These are phyloP conservation scores for Apodemus agrarius DNA, from an alignment of 2,797 vertebrate species.

Conservation along the genomic window DNA sequence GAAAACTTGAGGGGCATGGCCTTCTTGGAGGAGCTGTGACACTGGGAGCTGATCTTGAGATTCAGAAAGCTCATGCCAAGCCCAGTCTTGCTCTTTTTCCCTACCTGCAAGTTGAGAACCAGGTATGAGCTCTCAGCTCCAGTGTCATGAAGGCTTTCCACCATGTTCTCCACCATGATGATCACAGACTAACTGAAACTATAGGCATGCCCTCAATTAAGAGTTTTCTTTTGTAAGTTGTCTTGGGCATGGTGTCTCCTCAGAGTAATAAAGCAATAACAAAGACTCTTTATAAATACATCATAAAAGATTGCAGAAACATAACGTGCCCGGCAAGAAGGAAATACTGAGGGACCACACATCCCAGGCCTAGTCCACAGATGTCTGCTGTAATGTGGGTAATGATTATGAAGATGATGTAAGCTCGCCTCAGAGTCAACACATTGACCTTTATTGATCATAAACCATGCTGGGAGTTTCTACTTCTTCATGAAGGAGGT, in stretches of 20 bases:
- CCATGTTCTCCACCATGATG: neutral
- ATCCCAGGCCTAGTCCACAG: constrained; percentile 31
- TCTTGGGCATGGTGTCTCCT: neutral
- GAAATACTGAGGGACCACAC: neutral
- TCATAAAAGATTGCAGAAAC: constrained; percentile 36
- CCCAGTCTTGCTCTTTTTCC: neutral
- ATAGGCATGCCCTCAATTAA: neutral
- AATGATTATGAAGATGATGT: constrained; percentile 70
- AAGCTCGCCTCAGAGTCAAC: constrained; percentile 69
- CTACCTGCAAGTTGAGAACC: neutral
- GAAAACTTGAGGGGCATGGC: no score
- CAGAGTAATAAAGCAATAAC: neutral
- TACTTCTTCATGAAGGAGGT: constrained; percentile 73
- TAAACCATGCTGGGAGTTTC: constrained; percentile 63
- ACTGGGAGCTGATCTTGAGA: neutral
- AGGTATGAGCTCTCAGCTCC: neutral
- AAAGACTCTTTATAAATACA: constrained; percentile 33
- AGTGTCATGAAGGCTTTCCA: neutral
- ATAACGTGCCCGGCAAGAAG: constrained; percentile 34
- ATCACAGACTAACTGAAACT: neutral
- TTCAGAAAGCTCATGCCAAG: neutral
- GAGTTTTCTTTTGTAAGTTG: neutral
- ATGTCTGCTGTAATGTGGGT: constrained; percentile 70
- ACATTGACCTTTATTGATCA: constrained; percentile 71
- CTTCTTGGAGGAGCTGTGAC: neutral